phyloP scores from a whole-genome alignment of 92 coral and sea anemone species.

The Zoanthus sociatus region DNA sequence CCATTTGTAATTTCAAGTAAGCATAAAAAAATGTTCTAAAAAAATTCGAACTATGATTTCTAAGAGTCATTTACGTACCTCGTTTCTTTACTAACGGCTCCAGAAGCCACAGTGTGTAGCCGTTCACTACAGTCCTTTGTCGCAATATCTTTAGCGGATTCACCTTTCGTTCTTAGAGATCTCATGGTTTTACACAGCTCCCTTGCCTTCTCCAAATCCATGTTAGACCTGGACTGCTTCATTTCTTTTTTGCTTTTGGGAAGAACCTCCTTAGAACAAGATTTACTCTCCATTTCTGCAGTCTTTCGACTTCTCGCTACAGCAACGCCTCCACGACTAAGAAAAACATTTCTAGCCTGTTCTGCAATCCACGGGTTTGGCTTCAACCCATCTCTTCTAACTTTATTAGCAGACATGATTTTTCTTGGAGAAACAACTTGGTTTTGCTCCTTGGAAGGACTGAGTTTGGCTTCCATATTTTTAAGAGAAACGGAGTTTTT shows the following conservation, averaged over 20 bases:
- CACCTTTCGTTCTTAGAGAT: conserved; percentile 70
- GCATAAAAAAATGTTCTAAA: neutral
- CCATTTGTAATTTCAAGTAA: no score
- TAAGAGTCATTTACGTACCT: neutral
- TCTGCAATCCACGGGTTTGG: conserved; percentile 95
- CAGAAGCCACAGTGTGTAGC: conserved; percentile 74
- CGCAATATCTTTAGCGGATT: conserved; percentile 51
- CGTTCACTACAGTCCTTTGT: conserved; percentile 61
- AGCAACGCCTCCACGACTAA: conserved; percentile 85
- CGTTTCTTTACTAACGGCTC: neutral
- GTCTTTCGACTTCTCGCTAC: conserved; percentile 60
- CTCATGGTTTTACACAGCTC: conserved; percentile 79
- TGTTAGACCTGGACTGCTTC: conserved; percentile 59
- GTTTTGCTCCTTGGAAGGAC: conserved; percentile 10
- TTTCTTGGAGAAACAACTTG: conserved; percentile 26
- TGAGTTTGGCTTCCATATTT: conserved; percentile 2
- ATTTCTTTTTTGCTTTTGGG: conserved; percentile 11
- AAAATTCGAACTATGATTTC: neutral
- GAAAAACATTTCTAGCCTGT: conserved; percentile 86
- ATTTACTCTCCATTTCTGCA: conserved; percentile 3
- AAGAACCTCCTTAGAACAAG: neutral
- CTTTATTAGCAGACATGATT: conserved; percentile 52
- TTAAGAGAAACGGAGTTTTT: conserved; percentile 49
- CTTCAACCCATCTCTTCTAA: conserved; percentile 72
- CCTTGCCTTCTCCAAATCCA: conserved; percentile 84